Conservation (phyloP, 2,797 vertebrate genomes). For the Semaprochilodus insignis region DNA sequence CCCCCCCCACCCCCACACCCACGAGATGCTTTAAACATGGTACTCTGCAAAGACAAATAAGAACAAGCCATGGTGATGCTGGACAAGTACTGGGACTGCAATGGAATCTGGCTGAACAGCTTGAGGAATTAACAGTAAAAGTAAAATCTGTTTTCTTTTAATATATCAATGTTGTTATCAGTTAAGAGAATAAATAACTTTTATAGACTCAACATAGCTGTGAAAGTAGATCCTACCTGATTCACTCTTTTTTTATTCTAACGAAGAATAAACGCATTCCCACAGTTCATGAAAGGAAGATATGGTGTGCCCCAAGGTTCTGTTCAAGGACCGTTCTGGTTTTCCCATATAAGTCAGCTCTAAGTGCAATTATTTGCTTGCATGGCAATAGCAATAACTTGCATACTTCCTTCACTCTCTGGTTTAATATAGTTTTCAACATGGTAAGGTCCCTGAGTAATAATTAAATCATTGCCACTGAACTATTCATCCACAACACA, state of each 20-base stretch:
- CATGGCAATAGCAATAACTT: no score
- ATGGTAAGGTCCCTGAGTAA: no score
- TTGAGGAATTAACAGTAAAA: neutral
- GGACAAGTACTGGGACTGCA: neutral
- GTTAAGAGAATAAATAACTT: no score
- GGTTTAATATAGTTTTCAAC: no score
- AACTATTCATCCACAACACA: no score
- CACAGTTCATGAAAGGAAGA: neutral
- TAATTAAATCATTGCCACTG: no score
- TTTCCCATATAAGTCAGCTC: neutral
- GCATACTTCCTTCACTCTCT: no score
- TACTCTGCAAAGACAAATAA: neutral
- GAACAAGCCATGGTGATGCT: neutral
- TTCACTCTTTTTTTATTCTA: neutral
- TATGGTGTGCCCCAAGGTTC: neutral
- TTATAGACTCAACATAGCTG: no score
- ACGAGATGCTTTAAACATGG: neutral
- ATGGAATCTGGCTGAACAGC: neutral
- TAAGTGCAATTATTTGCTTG: no score
- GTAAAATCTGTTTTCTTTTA: no score
- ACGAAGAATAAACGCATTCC: no score
- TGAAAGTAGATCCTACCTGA: neutral
- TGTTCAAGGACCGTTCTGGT: neutral
- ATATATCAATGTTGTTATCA: no score
- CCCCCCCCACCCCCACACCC: neutral